A percentile compares a stretch with the other conserved stretches of the same genome.
phyloP scores from a whole-genome alignment of 1,140 invertebrate genomes.

The Drosophila oshimai region DNA sequence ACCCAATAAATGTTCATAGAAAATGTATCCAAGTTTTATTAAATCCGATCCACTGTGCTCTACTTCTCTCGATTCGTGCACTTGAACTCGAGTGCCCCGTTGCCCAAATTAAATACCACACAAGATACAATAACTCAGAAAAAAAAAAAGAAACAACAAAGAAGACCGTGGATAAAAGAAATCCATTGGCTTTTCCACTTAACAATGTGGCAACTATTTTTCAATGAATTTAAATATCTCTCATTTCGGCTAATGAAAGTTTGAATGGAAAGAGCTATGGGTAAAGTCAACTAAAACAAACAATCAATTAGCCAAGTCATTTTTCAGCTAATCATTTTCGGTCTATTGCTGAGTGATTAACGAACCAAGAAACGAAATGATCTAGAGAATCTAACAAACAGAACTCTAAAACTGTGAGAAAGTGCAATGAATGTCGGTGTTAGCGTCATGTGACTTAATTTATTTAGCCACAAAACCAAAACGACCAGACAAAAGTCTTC shows the following conservation, averaged over 20 bases:
- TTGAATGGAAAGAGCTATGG: not conserved
- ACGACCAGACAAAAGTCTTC: conserved; percentile 7
- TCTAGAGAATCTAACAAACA: not conserved
- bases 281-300: conserved; percentile 14
- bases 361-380: conserved; percentile 7
- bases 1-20: not conserved
- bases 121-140: conserved; percentile 3
- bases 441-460: conserved; percentile 21
- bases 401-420: conserved; percentile 36
- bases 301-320: conserved; percentile 13
- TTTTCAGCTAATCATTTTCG: not conserved
- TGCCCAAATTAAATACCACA: conserved; percentile 35
- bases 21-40: not conserved
- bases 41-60: conserved; percentile 6
- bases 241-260: not conserved
- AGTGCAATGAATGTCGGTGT: conserved; percentile 41
- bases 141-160: conserved; percentile 8
- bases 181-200: conserved; percentile 27
- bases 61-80: conserved; percentile 39
- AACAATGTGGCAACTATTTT: conserved; percentile 9
- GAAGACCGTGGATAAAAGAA: conserved; percentile 2
- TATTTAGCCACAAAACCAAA: conserved; percentile 24
- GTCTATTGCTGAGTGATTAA: not conserved
- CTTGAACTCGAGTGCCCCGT: conserved; percentile 48
- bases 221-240: conserved; percentile 20